phyloP scores from a whole-genome alignment of 1,140 invertebrate genomes.

The Zaprionus vittiger region DNA sequence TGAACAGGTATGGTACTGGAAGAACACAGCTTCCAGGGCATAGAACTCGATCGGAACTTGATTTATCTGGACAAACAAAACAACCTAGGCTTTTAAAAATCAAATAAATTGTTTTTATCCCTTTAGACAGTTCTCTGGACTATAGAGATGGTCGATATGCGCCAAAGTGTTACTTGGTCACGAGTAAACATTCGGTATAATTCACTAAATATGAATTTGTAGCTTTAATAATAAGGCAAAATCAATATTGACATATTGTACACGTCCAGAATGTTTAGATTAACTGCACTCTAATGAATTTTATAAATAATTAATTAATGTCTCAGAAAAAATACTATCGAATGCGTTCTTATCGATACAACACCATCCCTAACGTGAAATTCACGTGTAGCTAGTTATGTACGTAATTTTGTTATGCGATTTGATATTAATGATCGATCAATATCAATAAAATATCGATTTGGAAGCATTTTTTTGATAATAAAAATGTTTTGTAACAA shows the following conservation, averaged over 20 bases:
- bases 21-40: constrained; percentile 28
- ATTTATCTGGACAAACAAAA: constrained; percentile 26
- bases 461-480: neutral
- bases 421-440: neutral
- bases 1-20: constrained; percentile 27
- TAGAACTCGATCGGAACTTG: constrained; percentile 4
- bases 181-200: constrained; percentile 10
- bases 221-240: neutral
- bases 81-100: constrained; percentile 28
- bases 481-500: neutral
- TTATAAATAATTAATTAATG: constrained; percentile 12
- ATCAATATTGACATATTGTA: neutral
- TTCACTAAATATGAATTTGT: neutral
- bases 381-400: constrained; percentile 5
- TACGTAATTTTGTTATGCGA: constrained; percentile 8
- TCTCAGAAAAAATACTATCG: neutral
- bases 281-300: neutral
- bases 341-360: neutral
- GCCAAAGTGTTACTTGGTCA: constrained; percentile 23
- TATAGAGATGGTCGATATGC: constrained; percentile 39
- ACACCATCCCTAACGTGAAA: constrained; percentile 10
- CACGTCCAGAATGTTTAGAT: neutral
- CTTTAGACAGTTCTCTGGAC: constrained; percentile 34
- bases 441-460: neutral
- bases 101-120: constrained; percentile 37